Evolutionary conservation across 2,888 invertebrate species (phyloP).

Genomic region (Eilema griseolum): DNA sequence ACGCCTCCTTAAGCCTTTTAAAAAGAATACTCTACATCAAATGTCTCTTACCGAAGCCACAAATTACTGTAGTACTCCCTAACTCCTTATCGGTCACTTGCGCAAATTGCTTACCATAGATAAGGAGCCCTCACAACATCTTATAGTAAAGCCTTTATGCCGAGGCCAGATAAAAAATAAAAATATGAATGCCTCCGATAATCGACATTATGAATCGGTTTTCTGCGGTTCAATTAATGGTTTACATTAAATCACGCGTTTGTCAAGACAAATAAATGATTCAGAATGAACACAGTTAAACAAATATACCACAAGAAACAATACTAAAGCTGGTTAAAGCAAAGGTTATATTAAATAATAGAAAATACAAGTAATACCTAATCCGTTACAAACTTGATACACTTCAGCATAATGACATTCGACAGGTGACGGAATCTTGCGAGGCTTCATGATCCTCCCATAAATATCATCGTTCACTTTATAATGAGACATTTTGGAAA

Average conservation of each 20-base stretch:
- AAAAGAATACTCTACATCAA: slow-evolving; percentile 33
- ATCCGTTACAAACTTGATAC: slow-evolving; percentile 77
- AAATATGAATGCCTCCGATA: slow-evolving; percentile 23
- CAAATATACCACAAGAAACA: slow-evolving; percentile 3
- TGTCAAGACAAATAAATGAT: slow-evolving; percentile 26
- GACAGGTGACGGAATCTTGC: slow-evolving; percentile 60
- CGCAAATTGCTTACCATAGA: slow-evolving; percentile 50
- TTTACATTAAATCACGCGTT: slow-evolving; percentile 27
- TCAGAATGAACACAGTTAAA: slow-evolving; percentile 28
- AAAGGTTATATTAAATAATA: not conserved
- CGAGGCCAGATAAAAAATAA: slow-evolving; percentile 39
- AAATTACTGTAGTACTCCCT: slow-evolving; percentile 34
- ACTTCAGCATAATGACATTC: slow-evolving; percentile 77
- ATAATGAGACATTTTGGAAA: slow-evolving; percentile 73
- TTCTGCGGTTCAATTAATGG: slow-evolving; percentile 27
- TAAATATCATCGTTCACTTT: slow-evolving; percentile 82
- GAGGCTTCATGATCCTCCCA: slow-evolving; percentile 78
- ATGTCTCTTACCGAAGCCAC: slow-evolving; percentile 25
- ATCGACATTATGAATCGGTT: slow-evolving; percentile 14
- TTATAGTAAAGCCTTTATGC: slow-evolving; percentile 37
- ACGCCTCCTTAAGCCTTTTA: slow-evolving; percentile 61
- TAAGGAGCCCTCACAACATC: slow-evolving; percentile 54
- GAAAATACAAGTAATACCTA: slow-evolving; percentile 63
- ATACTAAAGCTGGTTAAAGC: not conserved
- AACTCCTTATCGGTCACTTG: slow-evolving; percentile 53